These are phyloP conservation scores for Cossypha niveicapilla DNA, from an alignment of 2,797 vertebrate genomes.

Conservation along the genomic window DNA sequence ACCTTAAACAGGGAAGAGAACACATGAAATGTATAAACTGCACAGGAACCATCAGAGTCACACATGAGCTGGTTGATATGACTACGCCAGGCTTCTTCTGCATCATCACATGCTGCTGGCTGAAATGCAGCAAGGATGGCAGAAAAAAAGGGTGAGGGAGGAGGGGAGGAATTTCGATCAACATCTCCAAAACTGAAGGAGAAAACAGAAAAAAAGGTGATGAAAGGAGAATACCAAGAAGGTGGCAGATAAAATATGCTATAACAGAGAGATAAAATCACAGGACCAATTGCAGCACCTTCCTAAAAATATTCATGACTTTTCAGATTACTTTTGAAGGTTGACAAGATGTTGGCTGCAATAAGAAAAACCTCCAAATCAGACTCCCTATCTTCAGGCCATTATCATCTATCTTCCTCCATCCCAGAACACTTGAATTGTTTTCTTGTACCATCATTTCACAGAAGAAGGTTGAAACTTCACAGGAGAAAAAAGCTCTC, in stretches of 20 bases:
- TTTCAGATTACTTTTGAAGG: background rate
- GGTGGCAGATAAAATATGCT: background rate
- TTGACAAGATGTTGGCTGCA: background rate
- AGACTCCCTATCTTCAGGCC: background rate
- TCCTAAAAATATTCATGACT: background rate
- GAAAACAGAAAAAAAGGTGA: background rate
- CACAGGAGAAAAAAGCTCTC: background rate
- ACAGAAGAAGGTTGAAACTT: background rate
- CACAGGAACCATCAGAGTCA: constrained; percentile 92
- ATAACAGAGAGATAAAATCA: background rate
- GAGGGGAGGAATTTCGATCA: constrained; percentile 87
- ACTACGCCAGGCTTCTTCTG: constrained; percentile 93
- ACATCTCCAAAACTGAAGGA: constrained; percentile 84
- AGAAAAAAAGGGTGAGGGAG: constrained; percentile 95
- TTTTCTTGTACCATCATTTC: background rate
- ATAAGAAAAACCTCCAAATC: background rate
- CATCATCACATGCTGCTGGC: constrained; percentile 89
- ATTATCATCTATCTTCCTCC: background rate
- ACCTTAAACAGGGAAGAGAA: constrained; percentile 98
- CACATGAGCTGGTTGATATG: constrained; percentile 95
- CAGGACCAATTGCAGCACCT: background rate
- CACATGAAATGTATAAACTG: constrained; percentile 97
- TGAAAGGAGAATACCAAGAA: background rate
- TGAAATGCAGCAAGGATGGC: constrained; percentile 97
- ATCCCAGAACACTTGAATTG: background rate